Evolutionary conservation across 2,113 vertebrate genomes (phyloP), one percentile per base, ranked within the genome.

Genomic region (Oncorhynchus clarkii): DNA sequence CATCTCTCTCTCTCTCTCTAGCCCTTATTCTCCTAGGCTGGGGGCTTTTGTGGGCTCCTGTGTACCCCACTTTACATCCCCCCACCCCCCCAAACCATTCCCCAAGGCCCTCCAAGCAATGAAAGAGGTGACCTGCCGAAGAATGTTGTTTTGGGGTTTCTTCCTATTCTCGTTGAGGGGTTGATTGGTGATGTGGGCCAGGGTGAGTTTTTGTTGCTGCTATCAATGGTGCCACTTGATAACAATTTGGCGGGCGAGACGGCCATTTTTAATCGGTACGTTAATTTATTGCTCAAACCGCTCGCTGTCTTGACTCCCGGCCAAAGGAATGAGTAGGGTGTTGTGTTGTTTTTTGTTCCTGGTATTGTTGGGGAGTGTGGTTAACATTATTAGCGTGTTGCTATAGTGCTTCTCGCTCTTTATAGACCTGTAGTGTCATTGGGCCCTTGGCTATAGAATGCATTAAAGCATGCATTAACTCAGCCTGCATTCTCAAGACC

Each of bases 371-470:
- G 60, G 83, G 83, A 89, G 90, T 90, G 91, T 89, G 90, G 89
- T 87, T 89, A 89, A 91, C 89, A 87, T 92, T 92, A 89, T 89
- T 89, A 89, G 91, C 76, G 67, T 91, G 89, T 90, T 84, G 86
- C 87, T 84, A 22, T 79, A 82, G 89, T 76, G 87, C 78, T 84
- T 81, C 71, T 85, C 3, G 12, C 3, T 54, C 83, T 84, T 84
- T 72, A 85, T 65, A 77, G 85, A 83, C 77, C 74, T 89, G 77
- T 80, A 48, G 68, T 82, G 78, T 66, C 79, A 83, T 67, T 76
- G 71, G 27, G 45, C 59, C 65, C 72, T 76, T 51, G 51, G 51
- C 16, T 14, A 16, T 14, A 4, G 51, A 54, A 54, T 18, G 51
- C 51, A 18, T 18, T 4, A 54, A 16, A 18, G 13, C 9, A 45